phyloP scores from a whole-genome alignment of 2,113 vertebrate species.

The Burhinus oedicnemus region DNA sequence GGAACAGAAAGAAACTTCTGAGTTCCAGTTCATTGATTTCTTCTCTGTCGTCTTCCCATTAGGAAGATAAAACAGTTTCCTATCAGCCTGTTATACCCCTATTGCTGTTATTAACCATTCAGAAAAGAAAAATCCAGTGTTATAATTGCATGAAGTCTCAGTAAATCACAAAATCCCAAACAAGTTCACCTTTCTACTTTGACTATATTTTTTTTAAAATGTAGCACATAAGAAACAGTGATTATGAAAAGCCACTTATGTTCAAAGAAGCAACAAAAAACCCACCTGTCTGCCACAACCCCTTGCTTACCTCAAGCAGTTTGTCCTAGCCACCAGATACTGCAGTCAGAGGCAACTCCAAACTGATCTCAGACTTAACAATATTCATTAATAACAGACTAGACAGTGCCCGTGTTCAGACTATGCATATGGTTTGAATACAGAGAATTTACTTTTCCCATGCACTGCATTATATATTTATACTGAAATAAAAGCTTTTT shows the following conservation, averaged over 20 bases:
- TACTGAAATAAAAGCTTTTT: slow-evolving; percentile 28
- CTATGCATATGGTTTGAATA: slow-evolving; percentile 38
- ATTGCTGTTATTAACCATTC: not conserved
- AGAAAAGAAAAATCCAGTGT: not conserved
- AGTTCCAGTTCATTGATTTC: not conserved
- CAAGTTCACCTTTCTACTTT: not conserved
- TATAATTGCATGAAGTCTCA: not conserved
- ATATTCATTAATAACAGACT: slow-evolving; percentile 22
- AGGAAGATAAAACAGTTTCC: not conserved
- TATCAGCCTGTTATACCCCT: not conserved
- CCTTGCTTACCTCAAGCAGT: not conserved
- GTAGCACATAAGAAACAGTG: fast-evolving
- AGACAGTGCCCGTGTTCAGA: not conserved
- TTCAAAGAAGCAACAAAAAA: not conserved
- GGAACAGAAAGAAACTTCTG: not conserved
- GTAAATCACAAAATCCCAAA: not conserved
- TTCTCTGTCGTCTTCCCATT: not conserved
- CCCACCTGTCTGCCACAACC: not conserved
- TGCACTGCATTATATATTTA: slow-evolving; percentile 16
- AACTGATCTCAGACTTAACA: not conserved
- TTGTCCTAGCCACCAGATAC: not conserved
- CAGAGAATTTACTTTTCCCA: slow-evolving; percentile 37
- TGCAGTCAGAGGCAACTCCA: not conserved
- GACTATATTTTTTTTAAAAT: fast-evolving
- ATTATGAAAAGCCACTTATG: not conserved